phyloP scores from a whole-genome alignment of 2,113 vertebrate genomes.

The Phodopus roborovskii region DNA sequence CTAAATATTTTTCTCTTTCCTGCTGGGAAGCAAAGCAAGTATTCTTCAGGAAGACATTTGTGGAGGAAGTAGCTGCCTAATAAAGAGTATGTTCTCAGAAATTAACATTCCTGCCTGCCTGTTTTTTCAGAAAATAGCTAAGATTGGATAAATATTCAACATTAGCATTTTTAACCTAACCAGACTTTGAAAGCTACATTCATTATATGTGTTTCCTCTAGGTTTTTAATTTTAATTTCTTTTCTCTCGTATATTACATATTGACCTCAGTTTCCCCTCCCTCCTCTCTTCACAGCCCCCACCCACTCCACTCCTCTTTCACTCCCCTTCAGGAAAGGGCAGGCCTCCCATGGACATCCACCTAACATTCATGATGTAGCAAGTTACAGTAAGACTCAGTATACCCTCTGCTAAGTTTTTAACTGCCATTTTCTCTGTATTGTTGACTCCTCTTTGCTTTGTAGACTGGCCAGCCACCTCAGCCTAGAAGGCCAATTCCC shows the following conservation, averaged over 20 bases:
- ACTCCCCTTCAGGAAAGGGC: background rate
- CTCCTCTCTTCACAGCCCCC: background rate
- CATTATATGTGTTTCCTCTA: background rate
- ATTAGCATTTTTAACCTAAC: slow-evolving; percentile 6
- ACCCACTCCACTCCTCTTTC: background rate
- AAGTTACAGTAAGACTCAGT: background rate
- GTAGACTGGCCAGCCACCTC: background rate
- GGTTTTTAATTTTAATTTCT: background rate
- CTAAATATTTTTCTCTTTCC: background rate
- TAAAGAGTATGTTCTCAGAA: slow-evolving; percentile 9
- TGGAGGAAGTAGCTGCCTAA: background rate
- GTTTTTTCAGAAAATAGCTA: slow-evolving; percentile 56
- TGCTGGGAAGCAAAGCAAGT: background rate
- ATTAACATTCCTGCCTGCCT: slow-evolving; percentile 55
- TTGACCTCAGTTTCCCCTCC: background rate
- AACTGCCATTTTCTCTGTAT: background rate
- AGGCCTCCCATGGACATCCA: background rate
- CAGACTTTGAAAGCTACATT: background rate
- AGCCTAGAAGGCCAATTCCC: background rate
- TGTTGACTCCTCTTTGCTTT: background rate
- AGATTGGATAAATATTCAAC: slow-evolving; percentile 43
- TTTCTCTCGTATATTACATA: background rate
- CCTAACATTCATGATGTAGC: background rate
- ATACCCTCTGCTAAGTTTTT: background rate
- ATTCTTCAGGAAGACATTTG: background rate